These are phyloP conservation scores for Furnarius figulus DNA, from an alignment of 2,113 vertebrate species.

Conservation along the genomic window DNA sequence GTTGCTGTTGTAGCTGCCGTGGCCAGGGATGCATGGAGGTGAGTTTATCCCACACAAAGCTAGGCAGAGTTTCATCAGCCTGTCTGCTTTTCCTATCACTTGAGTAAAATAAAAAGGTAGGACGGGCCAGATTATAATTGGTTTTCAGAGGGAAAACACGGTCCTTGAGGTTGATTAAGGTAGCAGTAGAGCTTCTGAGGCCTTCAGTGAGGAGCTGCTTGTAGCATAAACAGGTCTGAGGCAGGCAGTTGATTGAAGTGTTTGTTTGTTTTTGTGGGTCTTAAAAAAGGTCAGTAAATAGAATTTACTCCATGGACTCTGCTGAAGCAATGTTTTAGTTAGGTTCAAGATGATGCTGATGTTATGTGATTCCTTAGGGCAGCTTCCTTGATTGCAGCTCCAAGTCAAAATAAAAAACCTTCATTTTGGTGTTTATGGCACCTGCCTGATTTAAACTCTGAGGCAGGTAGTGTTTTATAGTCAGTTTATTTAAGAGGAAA, in stretches of 20 bases:
- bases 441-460: neutral
- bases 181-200: neutral
- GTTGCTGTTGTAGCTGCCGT: neutral
- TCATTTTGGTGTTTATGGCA: neutral
- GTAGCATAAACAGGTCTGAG: slow-evolving; percentile 4
- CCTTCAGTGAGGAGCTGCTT: neutral
- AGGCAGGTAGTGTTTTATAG: neutral
- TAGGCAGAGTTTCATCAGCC: neutral
- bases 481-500: neutral
- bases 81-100: neutral
- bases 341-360: neutral
- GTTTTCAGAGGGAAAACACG: neutral
- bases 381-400: neutral
- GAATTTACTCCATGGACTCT: neutral
- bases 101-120: neutral
- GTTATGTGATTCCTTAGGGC: neutral
- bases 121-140: neutral
- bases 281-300: slow-evolving; percentile 28
- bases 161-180: slow-evolving; percentile 7
- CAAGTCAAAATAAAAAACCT: neutral
- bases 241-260: neutral
- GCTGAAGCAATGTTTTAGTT: neutral
- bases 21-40: fast-evolving
- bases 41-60: neutral
- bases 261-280: slow-evolving; percentile 25